These are phyloP conservation scores for Melipona beecheii DNA, from an alignment of 2,888 invertebrate species.

Conservation along the genomic window DNA sequence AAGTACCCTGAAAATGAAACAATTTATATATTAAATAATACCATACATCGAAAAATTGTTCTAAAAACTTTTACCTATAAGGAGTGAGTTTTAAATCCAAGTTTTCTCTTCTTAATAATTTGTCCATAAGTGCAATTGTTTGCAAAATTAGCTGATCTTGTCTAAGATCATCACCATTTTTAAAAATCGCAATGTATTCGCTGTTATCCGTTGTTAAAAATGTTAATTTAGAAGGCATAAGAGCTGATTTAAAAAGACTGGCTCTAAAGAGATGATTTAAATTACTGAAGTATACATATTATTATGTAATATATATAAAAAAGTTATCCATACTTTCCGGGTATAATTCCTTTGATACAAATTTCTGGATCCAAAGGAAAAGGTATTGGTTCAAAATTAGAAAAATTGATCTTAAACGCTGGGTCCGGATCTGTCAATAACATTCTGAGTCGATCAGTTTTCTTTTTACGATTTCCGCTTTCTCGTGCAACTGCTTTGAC, in stretches of 20 bases:
- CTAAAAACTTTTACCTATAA: conserved; percentile 85
- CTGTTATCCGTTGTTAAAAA: conserved; percentile 92
- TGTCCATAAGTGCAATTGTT: conserved; percentile 99
- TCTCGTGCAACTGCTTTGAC: conserved; percentile 95
- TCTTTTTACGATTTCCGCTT: conserved; percentile 95
- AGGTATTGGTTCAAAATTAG: conserved; percentile 95
- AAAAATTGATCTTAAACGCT: conserved; percentile 94
- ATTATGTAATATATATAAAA: neutral
- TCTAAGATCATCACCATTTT: conserved; percentile 98
- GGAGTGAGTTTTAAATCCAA: conserved; percentile 98
- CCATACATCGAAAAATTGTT: neutral
- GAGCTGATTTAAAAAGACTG: conserved; percentile 96
- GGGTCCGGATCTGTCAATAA: conserved; percentile 91
- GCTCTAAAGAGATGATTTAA: conserved; percentile 85
- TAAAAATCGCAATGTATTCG: conserved; percentile 98
- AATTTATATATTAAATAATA: conserved; percentile 8
- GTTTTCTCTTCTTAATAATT: conserved; percentile 96
- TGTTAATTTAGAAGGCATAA: conserved; percentile 97
- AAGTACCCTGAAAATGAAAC: conserved; percentile 87
- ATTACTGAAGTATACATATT: conserved; percentile 26
- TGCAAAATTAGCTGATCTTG: conserved; percentile 99
- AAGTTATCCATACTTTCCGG: conserved; percentile 87
- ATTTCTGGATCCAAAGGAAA: conserved; percentile 97
- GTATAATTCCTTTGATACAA: conserved; percentile 93
- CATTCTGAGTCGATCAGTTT: conserved; percentile 95